These are phyloP conservation scores for Drosophila equinoxialis DNA, from an alignment of 1,140 invertebrate genomes.

Conservation along the genomic window DNA sequence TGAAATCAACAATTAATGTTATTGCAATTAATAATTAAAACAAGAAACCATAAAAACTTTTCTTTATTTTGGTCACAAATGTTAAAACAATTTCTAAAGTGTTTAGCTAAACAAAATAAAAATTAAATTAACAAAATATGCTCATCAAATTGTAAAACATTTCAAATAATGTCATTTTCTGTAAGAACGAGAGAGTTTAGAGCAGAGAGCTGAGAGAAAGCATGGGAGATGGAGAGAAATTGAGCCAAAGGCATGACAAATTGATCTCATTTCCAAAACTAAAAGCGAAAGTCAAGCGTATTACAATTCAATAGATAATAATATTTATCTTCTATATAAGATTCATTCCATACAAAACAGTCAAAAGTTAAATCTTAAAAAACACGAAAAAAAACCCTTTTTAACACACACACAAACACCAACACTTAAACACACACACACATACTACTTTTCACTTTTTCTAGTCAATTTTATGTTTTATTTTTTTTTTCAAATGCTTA, in stretches of 20 bases:
- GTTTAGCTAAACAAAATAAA: background rate
- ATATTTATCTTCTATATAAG: conserved; percentile 25
- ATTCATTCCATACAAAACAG: conserved; percentile 46
- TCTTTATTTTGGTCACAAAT: conserved; percentile 39
- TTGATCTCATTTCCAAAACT: conserved; percentile 45
- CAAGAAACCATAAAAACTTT: conserved; percentile 30
- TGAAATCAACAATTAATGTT: conserved; percentile 7
- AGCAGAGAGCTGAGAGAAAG: background rate
- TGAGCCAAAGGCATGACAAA: conserved; percentile 33
- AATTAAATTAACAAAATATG: conserved; percentile 3
- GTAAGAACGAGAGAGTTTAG: background rate
- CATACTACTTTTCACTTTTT: conserved; percentile 55
- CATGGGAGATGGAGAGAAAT: background rate
- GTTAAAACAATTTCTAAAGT: background rate
- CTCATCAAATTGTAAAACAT: conserved; percentile 22
- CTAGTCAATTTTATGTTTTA: conserved; percentile 48
- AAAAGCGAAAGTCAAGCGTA: conserved; percentile 6
- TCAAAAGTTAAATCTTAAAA: conserved; percentile 34
- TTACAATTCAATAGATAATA: background rate
- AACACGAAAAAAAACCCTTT: background rate
- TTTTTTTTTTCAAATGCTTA: background rate
- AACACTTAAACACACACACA: background rate
- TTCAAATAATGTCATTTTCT: conserved; percentile 12
- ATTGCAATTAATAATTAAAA: conserved; percentile 14
- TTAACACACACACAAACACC: background rate